Percentiles rank a stretch among this genome's conserved stretches.
phyloP scores from a whole-genome alignment of 2,888 invertebrate genomes.

The Boloria selene region DNA sequence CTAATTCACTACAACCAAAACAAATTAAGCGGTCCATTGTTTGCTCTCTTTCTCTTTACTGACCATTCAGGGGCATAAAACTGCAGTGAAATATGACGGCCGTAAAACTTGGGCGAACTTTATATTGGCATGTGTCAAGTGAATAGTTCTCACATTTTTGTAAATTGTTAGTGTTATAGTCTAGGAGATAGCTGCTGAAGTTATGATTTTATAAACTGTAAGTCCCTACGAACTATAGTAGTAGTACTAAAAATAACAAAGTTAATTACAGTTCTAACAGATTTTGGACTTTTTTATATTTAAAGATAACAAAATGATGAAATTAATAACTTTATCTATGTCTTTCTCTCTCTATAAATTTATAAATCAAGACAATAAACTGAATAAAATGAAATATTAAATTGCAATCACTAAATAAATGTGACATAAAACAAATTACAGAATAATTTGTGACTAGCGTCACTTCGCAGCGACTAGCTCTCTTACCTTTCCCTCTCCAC shows the following conservation, averaged over 20 bases:
- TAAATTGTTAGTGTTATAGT: constrained; percentile 15
- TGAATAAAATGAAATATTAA: background rate
- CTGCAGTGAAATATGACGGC: constrained; percentile 64
- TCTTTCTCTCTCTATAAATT: too few species aligned
- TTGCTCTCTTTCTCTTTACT: constrained; percentile 47
- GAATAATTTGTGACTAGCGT: background rate
- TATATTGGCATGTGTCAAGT: constrained; percentile 26
- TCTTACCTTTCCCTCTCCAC: constrained; percentile 18
- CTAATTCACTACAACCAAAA: constrained; percentile 74
- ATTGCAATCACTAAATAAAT: too few species aligned
- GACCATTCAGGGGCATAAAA: constrained; percentile 73
- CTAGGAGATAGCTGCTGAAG: constrained; percentile 7
- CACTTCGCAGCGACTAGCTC: too few species aligned
- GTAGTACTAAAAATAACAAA: too few species aligned
- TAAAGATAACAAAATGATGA: too few species aligned
- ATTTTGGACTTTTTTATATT: too few species aligned
- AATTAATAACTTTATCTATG: too few species aligned
- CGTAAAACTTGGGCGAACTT: constrained; percentile 62
- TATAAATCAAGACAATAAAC: too few species aligned
- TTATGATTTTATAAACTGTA: too few species aligned
- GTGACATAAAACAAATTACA: background rate
- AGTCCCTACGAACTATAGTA: too few species aligned
- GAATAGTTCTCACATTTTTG: constrained; percentile 23
- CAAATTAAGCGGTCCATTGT: constrained; percentile 67
- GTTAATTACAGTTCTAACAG: too few species aligned